Conservation (phyloP, 2,113 vertebrate species). For the cattle (Bos taurus) region DNA sequence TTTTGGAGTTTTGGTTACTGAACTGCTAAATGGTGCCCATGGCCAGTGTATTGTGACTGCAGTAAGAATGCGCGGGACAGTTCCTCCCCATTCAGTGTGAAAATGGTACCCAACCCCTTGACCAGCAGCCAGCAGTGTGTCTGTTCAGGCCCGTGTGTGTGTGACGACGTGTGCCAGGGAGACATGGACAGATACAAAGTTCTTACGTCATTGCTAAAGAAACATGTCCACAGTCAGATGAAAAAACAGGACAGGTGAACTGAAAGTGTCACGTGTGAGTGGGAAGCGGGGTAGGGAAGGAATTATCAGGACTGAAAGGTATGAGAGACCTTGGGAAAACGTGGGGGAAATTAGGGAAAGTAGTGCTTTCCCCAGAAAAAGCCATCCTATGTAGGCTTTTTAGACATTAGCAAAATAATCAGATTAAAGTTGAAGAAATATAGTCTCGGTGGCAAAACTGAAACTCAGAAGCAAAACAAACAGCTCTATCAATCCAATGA, state of each 20-base stretch:
- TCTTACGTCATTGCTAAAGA: background rate
- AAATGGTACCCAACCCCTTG: background rate
- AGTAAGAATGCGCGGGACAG: background rate
- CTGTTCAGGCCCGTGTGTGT: background rate
- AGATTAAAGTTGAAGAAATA: background rate
- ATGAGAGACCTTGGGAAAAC: background rate
- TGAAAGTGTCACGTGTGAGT: background rate
- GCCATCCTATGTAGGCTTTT: background rate
- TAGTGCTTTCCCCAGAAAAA: background rate
- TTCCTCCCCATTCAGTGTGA: background rate
- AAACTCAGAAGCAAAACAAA: slow-evolving; percentile 37
- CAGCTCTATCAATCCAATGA: background rate
- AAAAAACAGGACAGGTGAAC: background rate
- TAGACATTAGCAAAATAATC: slow-evolving; percentile 23
- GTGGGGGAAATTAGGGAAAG: background rate
- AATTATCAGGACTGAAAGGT: background rate
- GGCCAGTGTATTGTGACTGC: background rate
- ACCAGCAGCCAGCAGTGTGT: background rate
- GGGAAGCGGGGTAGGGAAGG: background rate
- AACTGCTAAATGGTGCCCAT: background rate
- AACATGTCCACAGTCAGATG: background rate
- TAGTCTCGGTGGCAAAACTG: background rate
- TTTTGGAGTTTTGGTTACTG: background rate
- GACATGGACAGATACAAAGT: background rate
- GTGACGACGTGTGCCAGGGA: background rate